Evolutionary conservation across 2,797 vertebrate species (phyloP).

Genomic region (Ficedula albicollis): DNA sequence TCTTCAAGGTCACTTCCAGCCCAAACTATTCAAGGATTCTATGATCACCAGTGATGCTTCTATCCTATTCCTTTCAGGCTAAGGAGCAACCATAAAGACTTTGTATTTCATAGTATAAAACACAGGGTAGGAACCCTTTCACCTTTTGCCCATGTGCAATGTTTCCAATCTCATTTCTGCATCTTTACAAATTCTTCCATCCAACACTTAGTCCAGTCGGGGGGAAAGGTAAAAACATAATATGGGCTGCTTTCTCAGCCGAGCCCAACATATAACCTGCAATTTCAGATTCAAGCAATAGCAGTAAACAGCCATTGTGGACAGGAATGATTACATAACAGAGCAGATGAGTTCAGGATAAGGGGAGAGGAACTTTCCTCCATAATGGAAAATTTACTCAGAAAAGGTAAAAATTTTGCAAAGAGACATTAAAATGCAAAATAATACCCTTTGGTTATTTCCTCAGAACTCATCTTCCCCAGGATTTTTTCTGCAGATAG

Average conservation of each 20-base stretch:
- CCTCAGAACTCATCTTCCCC: slow-evolving; percentile 10
- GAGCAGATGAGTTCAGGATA: slow-evolving; percentile 29
- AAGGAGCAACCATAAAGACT: background rate
- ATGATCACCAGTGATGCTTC: background rate
- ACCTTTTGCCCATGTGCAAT: background rate
- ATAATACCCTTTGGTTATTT: slow-evolving; percentile 22
- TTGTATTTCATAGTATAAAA: background rate
- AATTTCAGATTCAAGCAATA: slow-evolving; percentile 41
- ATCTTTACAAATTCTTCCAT: background rate
- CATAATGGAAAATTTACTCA: background rate
- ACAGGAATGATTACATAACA: slow-evolving; percentile 57
- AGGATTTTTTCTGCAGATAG: slow-evolving; percentile 11
- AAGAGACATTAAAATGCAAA: background rate
- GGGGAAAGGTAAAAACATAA: background rate
- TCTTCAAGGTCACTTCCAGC: background rate
- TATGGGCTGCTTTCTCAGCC: background rate
- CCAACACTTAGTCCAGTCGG: background rate
- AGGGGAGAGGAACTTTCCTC: background rate
- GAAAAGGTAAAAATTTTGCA: slow-evolving; percentile 36
- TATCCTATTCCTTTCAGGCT: background rate
- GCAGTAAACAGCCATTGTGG: slow-evolving; percentile 16
- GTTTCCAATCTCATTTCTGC: background rate
- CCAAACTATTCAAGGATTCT: background rate
- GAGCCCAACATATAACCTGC: background rate
- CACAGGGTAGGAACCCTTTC: background rate